phyloP scores from a whole-genome alignment of 2,888 invertebrate genomes.

The Sarcophaga rosellei region DNA sequence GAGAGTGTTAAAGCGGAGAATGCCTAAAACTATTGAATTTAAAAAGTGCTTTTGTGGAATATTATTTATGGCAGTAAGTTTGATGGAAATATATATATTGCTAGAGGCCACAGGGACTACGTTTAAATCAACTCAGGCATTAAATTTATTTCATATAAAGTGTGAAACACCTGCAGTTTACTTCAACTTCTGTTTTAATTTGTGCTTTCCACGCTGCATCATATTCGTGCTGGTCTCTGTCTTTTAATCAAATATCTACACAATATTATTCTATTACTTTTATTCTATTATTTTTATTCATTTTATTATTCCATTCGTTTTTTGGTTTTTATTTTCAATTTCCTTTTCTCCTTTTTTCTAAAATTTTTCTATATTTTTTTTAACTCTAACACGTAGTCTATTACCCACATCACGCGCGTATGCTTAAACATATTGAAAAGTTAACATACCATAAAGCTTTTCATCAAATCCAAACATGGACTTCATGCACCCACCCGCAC shows the following conservation, averaged over 20 bases:
- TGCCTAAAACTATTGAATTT: too few relatives aligned
- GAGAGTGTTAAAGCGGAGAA: too few relatives aligned
- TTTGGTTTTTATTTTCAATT: slow-evolving; percentile 16
- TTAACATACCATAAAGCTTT: slow-evolving; percentile 69
- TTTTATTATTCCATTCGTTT: slow-evolving; percentile 44
- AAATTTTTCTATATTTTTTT: slow-evolving; percentile 34
- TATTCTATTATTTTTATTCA: slow-evolving; percentile 48
- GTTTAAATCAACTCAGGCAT: too few relatives aligned
- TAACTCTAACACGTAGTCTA: slow-evolving; percentile 66
- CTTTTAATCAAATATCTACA: neutral
- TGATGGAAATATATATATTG: too few relatives aligned
- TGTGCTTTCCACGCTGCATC: neutral
- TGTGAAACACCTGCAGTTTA: neutral
- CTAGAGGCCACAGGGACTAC: too few relatives aligned
- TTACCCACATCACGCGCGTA: slow-evolving; percentile 68
- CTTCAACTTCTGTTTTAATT: too few relatives aligned
- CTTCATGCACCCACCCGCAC: neutral
- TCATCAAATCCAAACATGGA: slow-evolving; percentile 59
- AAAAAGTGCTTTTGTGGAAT: too few relatives aligned
- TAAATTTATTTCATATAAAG: too few relatives aligned
- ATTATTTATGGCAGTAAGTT: too few relatives aligned
- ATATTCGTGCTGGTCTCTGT: too few relatives aligned
- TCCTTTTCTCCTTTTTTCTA: neutral
- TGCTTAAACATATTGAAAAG: slow-evolving; percentile 69
- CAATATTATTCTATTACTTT: neutral